Evolutionary conservation across 2,888 invertebrate genomes (phyloP).

Genomic region (Rhingia rostrata): DNA sequence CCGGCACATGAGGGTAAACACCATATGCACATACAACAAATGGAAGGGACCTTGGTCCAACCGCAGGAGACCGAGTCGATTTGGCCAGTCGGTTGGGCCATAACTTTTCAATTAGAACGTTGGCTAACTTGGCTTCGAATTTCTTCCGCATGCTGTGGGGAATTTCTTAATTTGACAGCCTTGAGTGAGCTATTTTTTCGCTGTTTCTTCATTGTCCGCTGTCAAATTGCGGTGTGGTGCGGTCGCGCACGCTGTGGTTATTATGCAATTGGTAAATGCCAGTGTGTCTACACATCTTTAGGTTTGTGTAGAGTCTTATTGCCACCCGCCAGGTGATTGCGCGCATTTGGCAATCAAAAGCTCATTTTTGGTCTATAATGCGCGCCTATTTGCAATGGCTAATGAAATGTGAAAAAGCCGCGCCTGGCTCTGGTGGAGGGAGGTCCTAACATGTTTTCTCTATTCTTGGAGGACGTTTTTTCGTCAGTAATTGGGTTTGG

Average conservation of each 20-base stretch:
- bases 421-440: conserved; percentile 40
- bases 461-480: conserved; percentile 10
- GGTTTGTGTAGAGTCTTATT: not conserved
- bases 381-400: conserved; percentile 14
- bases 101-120: conserved; percentile 74
- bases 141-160: conserved; percentile 73
- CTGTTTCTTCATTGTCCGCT: conserved; percentile 20
- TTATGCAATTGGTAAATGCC: conserved; percentile 67
- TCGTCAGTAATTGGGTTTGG: conserved; percentile 17
- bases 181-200: conserved; percentile 67
- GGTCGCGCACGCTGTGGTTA: conserved; percentile 18
- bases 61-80: conserved; percentile 55
- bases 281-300: conserved; percentile 38
- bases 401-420: conserved; percentile 52
- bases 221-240: conserved; percentile 36
- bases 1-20: conserved; percentile 1
- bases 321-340: conserved; percentile 38
- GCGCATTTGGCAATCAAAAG: conserved; percentile 43
- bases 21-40: not conserved
- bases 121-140: conserved; percentile 43
- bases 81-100: conserved; percentile 68
- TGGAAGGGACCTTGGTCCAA: conserved; percentile 52
- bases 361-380: conserved; percentile 30
- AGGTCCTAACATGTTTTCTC: conserved; percentile 15
- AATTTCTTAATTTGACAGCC: conserved; percentile 74